Conservation (phyloP, 2,888 invertebrate species). For the Saturnia japonica region DNA sequence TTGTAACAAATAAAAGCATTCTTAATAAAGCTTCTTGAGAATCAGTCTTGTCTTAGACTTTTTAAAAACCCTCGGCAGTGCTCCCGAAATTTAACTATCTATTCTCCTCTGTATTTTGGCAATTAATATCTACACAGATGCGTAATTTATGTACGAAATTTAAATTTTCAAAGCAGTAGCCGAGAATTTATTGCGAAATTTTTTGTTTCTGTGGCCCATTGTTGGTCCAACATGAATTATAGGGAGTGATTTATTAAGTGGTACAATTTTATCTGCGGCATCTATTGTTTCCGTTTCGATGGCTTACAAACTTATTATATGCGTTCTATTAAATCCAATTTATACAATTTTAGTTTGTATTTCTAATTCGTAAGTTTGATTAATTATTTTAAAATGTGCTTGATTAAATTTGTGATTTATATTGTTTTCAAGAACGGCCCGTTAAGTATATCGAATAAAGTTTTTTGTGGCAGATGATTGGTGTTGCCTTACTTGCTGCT, state of each 20-base stretch:
- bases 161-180: slow-evolving; percentile 9
- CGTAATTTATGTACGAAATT: slow-evolving; percentile 9
- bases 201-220: slow-evolving; percentile 7
- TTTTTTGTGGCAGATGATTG: slow-evolving; percentile 28
- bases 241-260: slow-evolving; percentile 53
- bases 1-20: too few relatives aligned
- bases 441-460: slow-evolving; percentile 26
- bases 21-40: too few relatives aligned
- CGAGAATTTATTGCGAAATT: slow-evolving; percentile 3
- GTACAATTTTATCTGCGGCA: slow-evolving; percentile 42
- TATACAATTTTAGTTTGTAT: background rate
- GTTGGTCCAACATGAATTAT: slow-evolving; percentile 17
- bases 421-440: slow-evolving; percentile 35
- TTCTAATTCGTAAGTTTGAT: background rate
- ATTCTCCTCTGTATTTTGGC: background rate
- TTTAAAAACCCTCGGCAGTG: too few relatives aligned
- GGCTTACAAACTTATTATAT: slow-evolving; percentile 24
- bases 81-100: too few relatives aligned
- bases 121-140: slow-evolving; percentile 8
- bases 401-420: slow-evolving; percentile 21
- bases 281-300: slow-evolving; percentile 48
- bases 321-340: background rate
- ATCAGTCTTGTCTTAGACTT: too few relatives aligned
- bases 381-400: background rate
- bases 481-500: slow-evolving; percentile 16